Percentiles rank a stretch among this genome's conserved stretches.
These are phyloP conservation scores for Proctacanthus coquilletti DNA, from an alignment of 1,140 invertebrate species.

Conservation along the genomic window DNA sequence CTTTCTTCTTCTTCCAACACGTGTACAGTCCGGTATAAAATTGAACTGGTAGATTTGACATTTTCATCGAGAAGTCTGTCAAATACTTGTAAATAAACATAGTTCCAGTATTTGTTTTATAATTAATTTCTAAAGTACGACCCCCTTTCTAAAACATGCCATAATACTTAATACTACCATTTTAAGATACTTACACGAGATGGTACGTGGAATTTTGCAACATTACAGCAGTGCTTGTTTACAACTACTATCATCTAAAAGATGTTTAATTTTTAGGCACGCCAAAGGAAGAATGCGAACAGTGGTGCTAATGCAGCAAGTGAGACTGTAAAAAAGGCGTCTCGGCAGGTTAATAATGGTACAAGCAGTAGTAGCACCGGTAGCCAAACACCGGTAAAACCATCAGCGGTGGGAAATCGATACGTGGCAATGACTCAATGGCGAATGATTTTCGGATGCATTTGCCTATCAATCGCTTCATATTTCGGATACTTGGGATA, in stretches of 20 bases:
- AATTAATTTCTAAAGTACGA: not conserved
- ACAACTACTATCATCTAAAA: too few species aligned
- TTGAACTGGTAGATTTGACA: too few species aligned
- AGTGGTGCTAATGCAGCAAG: not conserved
- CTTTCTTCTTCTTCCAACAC: too few species aligned
- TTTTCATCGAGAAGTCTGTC: too few species aligned
- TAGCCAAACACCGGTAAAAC: not conserved
- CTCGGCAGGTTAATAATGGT: not conserved
- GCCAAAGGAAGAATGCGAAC: not conserved
- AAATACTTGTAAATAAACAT: too few species aligned
- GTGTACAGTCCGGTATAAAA: too few species aligned
- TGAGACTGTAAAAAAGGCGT: not conserved
- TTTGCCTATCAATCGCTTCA: slow-evolving; percentile 40
- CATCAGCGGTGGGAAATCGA: not conserved
- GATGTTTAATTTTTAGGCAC: too few species aligned
- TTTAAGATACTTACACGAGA: too few species aligned
- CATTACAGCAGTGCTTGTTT: not conserved
- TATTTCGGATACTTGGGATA: slow-evolving; percentile 68
- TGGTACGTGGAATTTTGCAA: not conserved
- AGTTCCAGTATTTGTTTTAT: not conserved
- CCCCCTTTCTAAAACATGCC: too few species aligned
- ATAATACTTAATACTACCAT: too few species aligned
- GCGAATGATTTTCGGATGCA: slow-evolving; percentile 22
- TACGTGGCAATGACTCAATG: slow-evolving; percentile 11
- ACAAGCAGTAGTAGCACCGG: slow-evolving; percentile 2